Evolutionary conservation across 2,113 vertebrate species (phyloP).

Genomic region (Leptobrachium ailaonicum): DNA sequence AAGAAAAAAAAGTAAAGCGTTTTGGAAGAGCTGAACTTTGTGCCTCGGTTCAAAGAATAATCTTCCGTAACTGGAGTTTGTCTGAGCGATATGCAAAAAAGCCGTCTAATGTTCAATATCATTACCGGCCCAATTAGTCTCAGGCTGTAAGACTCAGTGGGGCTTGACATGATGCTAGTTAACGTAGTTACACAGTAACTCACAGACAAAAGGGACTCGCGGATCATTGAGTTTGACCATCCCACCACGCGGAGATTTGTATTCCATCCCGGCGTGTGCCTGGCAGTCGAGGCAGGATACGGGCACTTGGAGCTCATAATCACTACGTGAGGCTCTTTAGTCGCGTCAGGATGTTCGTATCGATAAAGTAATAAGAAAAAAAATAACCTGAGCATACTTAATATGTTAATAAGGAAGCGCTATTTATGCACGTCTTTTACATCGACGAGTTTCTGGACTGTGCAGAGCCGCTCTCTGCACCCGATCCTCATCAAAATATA

Average conservation of each 20-base stretch:
- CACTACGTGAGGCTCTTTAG: too few relatives aligned
- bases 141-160: slow-evolving; percentile 29
- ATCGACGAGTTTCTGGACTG: background rate
- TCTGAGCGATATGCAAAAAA: slow-evolving; percentile 37
- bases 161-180: slow-evolving; percentile 40
- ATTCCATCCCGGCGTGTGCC: slow-evolving; percentile 14
- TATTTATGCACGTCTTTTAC: background rate
- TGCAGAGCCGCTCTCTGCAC: background rate
- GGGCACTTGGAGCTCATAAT: background rate
- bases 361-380: background rate
- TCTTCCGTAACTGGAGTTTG: slow-evolving; percentile 27
- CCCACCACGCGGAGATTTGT: slow-evolving; percentile 32
- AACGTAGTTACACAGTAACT: slow-evolving; percentile 42
- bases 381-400: too few relatives aligned
- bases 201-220: slow-evolving; percentile 33
- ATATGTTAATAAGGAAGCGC: background rate
- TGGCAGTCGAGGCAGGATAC: slow-evolving; percentile 1
- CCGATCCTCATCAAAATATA: too few relatives aligned
- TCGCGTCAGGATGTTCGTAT: background rate
- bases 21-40: slow-evolving; percentile 17
- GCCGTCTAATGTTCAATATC: slow-evolving; percentile 45
- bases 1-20: too few relatives aligned
- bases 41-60: slow-evolving; percentile 29
- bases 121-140: slow-evolving; percentile 47
- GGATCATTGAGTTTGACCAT: slow-evolving; percentile 39